Evolutionary conservation across 2,797 vertebrate species (phyloP).

Genomic region (Myotis pilosus): DNA sequence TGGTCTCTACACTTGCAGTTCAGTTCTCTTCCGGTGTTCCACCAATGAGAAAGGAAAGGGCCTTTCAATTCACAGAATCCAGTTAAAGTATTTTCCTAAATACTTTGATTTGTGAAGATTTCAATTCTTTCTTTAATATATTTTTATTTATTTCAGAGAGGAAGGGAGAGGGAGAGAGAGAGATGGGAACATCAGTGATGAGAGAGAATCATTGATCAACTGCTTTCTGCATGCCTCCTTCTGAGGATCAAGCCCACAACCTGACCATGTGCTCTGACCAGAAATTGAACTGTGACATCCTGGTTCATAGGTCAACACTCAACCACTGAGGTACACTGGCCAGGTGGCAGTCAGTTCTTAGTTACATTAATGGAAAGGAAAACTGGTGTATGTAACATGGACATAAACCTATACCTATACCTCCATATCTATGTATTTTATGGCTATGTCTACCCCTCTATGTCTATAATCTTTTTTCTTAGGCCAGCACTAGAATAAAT

Average conservation of each 20-base stretch:
- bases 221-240: too few species aligned
- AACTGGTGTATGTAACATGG: not conserved
- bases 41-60: not conserved
- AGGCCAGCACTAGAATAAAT: not conserved
- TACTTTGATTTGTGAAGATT: not conserved
- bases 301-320: too few species aligned
- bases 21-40: not conserved
- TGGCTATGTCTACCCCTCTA: not conserved
- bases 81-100: not conserved
- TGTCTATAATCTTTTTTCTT: not conserved
- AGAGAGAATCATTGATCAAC: too few species aligned
- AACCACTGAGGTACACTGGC: too few species aligned
- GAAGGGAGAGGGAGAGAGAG: too few species aligned
- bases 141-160: too few species aligned
- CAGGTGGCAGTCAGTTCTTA: not conserved
- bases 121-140: too few species aligned
- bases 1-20: not conserved
- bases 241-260: too few species aligned
- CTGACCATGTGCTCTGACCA: too few species aligned
- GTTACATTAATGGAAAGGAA: not conserved
- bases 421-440: not conserved
- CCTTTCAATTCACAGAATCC: not conserved
- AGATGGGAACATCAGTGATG: too few species aligned
- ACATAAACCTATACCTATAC: not conserved
- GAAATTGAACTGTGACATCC: too few species aligned